A percentile compares a stretch with the other conserved stretches of the same genome.
phyloP scores from a whole-genome alignment of 2,797 vertebrate species.

The Oceanodroma leucorhoa region DNA sequence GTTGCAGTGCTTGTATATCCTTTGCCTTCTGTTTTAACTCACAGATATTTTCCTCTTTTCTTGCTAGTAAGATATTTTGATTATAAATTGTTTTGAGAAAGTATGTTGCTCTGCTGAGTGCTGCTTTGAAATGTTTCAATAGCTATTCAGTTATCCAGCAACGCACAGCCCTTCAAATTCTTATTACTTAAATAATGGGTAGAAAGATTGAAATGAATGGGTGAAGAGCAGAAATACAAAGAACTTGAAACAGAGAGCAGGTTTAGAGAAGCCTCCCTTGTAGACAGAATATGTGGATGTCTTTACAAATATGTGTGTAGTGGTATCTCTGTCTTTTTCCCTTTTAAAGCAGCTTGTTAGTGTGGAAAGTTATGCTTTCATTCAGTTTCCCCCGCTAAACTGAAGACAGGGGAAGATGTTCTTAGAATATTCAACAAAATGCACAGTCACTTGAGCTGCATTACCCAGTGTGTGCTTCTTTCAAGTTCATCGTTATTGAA shows the following conservation, averaged over 20 bases:
- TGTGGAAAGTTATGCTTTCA: neutral
- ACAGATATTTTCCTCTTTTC: neutral
- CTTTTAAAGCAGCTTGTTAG: neutral
- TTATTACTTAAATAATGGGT: neutral
- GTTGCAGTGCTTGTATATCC: neutral
- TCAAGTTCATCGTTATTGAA: neutral
- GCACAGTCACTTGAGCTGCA: neutral
- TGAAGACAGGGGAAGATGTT: neutral
- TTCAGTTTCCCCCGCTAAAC: neutral
- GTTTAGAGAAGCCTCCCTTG: neutral
- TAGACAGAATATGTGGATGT: neutral
- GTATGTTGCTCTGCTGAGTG: neutral
- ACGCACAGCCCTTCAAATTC: neutral
- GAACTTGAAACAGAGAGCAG: neutral
- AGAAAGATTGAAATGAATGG: neutral
- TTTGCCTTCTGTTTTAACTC: neutral
- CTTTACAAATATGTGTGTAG: neutral
- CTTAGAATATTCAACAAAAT: neutral
- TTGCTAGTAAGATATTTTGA: neutral
- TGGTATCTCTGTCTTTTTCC: neutral
- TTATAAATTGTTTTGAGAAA: neutral
- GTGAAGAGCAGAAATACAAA: neutral
- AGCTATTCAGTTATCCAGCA: neutral
- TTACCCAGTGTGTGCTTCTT: neutral
- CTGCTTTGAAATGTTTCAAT: neutral